phyloP scores from a whole-genome alignment of 1,140 invertebrate species.

The Frieseomelitta varia region DNA sequence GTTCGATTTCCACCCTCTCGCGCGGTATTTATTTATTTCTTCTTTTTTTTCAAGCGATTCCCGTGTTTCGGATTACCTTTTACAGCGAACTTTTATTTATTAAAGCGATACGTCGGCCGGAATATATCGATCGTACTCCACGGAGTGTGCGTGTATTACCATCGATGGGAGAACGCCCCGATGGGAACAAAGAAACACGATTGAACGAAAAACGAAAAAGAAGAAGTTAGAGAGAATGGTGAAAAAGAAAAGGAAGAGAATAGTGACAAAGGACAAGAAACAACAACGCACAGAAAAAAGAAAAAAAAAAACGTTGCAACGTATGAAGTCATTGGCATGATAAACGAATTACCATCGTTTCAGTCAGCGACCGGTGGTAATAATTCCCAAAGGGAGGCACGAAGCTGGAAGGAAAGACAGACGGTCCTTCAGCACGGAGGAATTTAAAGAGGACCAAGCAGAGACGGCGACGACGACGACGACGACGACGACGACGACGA shows the following conservation, averaged over 20 bases:
- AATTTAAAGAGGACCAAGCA: constrained; percentile 56
- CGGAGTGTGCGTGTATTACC: constrained; percentile 1
- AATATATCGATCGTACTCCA: neutral
- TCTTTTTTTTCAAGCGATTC: neutral
- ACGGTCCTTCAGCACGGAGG: constrained; percentile 61
- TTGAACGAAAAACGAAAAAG: neutral
- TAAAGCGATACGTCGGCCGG: constrained; percentile 9
- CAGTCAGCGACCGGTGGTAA: constrained; percentile 39
- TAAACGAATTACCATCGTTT: constrained; percentile 31
- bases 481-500: neutral
- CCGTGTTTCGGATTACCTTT: constrained; percentile 34
- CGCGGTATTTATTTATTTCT: constrained; percentile 25
- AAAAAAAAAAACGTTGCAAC: neutral
- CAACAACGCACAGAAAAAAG: neutral
- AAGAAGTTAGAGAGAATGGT: neutral
- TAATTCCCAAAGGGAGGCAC: constrained; percentile 59
- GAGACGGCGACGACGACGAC: constrained; percentile 7
- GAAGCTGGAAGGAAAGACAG: constrained; percentile 65
- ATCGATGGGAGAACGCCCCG: neutral
- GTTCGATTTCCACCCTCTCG: constrained; percentile 14
- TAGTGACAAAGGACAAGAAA: neutral
- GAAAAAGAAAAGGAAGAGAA: neutral
- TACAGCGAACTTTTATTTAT: constrained; percentile 30
- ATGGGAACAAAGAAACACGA: neutral
- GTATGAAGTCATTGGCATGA: constrained; percentile 22